These are phyloP conservation scores for Dryoscopus gambensis DNA, from an alignment of 2,113 vertebrate species.

Conservation along the genomic window DNA sequence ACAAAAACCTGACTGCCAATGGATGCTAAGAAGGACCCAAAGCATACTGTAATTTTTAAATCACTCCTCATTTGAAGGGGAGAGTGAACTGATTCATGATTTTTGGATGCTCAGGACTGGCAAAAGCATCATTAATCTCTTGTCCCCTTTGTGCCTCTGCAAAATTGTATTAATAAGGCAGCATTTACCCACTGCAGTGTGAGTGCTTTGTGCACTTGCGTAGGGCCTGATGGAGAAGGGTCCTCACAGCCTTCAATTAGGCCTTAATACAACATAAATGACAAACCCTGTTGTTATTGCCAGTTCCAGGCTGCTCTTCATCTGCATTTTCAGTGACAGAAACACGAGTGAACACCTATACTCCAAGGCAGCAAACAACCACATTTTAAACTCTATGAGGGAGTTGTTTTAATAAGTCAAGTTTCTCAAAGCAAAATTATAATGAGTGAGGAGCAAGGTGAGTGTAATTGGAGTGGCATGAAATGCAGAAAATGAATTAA, in stretches of 20 bases:
- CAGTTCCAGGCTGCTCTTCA: not conserved
- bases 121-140: not conserved
- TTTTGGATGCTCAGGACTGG: not conserved
- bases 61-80: not conserved
- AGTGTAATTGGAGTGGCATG: not conserved
- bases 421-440: slow-evolving; percentile 3
- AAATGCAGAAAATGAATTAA: not conserved
- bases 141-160: not conserved
- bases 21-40: not conserved
- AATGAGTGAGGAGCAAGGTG: not conserved
- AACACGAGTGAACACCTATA: not conserved
- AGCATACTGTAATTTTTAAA: not conserved
- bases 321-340: not conserved
- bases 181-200: not conserved
- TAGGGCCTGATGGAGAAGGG: not conserved
- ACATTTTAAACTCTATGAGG: not conserved
- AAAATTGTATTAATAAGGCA: not conserved
- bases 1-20: not conserved
- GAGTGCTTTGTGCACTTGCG: not conserved
- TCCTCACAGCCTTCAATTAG: not conserved
- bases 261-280: not conserved
- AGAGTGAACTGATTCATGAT: not conserved
- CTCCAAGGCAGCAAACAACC: not conserved
- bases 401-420: not conserved
- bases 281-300: not conserved